A percentile compares a stretch with the other conserved stretches of the same genome.
These are phyloP conservation scores for Antheraea mylitta DNA, from an alignment of 1,140 invertebrate species.

Conservation along the genomic window DNA sequence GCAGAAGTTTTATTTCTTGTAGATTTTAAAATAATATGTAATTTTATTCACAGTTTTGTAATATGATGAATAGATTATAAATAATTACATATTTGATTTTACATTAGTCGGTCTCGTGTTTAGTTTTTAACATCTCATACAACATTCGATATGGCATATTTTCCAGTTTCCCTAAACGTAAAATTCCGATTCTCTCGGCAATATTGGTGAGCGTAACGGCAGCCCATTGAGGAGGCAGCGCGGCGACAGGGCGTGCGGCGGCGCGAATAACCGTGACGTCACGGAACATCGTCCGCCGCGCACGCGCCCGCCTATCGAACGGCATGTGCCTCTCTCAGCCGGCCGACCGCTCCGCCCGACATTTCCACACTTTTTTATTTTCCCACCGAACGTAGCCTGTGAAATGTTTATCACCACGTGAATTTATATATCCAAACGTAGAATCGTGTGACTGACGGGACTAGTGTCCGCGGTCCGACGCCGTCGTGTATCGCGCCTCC, in stretches of 20 bases:
- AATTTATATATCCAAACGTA: slow-evolving; percentile 30
- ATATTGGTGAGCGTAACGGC: slow-evolving; percentile 18
- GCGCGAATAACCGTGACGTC: slow-evolving; percentile 56
- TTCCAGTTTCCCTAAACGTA: neutral
- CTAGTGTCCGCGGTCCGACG: slow-evolving; percentile 15
- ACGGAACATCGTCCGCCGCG: slow-evolving; percentile 54
- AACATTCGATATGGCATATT: no score
- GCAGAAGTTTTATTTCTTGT: no score
- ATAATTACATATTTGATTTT: no score
- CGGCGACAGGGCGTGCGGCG: slow-evolving; percentile 41
- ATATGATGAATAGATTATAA: no score
- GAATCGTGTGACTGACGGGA: slow-evolving; percentile 11
- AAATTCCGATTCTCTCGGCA: neutral
- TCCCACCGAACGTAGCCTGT: slow-evolving; percentile 56
- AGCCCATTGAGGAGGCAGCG: slow-evolving; percentile 54
- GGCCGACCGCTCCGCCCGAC: slow-evolving; percentile 65
- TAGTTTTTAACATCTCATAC: no score
- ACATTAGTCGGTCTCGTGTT: no score
- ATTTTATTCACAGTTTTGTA: no score
- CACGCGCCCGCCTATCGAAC: slow-evolving; percentile 70
- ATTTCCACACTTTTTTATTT: slow-evolving; percentile 71
- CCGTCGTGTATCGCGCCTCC: slow-evolving; percentile 25
- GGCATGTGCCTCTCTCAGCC: slow-evolving; percentile 70
- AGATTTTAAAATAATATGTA: no score
- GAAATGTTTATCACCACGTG: slow-evolving; percentile 45